phyloP scores from a whole-genome alignment of 2,888 invertebrate species.

The Drosophila barbarae region DNA sequence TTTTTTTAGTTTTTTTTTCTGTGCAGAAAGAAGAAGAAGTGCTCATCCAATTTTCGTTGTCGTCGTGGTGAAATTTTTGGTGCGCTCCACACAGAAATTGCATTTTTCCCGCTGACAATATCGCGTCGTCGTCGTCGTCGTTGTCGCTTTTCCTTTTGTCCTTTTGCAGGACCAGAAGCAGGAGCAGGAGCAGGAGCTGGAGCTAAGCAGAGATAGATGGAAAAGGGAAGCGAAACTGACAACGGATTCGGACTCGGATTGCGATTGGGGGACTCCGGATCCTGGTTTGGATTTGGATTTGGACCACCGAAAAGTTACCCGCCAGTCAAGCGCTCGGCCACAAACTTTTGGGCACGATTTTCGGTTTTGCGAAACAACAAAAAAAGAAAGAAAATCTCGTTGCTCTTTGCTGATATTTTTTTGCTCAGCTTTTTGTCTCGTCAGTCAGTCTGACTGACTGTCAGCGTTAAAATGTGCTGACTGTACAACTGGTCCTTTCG shows the following conservation, averaged over 20 bases:
- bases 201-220: constrained; percentile 22
- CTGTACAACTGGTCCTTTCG: constrained; percentile 24
- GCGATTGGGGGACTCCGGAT: constrained; percentile 13
- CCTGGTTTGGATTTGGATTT: constrained; percentile 30
- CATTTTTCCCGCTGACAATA: constrained; percentile 68
- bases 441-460: constrained; percentile 33
- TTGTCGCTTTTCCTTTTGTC: constrained; percentile 56
- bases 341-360: constrained; percentile 74
- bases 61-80: constrained; percentile 59
- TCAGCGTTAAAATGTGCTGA: constrained; percentile 43
- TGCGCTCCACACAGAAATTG: constrained; percentile 69
- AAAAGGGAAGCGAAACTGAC: constrained; percentile 26
- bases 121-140: constrained; percentile 68
- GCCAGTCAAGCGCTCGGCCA: constrained; percentile 58
- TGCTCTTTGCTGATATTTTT: constrained; percentile 7
- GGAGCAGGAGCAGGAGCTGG: constrained; percentile 29
- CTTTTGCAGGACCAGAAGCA: constrained; percentile 32
- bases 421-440: constrained; percentile 10
- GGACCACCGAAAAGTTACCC: constrained; percentile 41
- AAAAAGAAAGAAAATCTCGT: neutral
- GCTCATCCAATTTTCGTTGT: constrained; percentile 72
- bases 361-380: constrained; percentile 68
- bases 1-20: neutral
- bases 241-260: constrained; percentile 33
- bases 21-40: constrained; percentile 28